Evolutionary conservation across 2,888 invertebrate species (phyloP).

Genomic region (Loripinus fragilis): DNA sequence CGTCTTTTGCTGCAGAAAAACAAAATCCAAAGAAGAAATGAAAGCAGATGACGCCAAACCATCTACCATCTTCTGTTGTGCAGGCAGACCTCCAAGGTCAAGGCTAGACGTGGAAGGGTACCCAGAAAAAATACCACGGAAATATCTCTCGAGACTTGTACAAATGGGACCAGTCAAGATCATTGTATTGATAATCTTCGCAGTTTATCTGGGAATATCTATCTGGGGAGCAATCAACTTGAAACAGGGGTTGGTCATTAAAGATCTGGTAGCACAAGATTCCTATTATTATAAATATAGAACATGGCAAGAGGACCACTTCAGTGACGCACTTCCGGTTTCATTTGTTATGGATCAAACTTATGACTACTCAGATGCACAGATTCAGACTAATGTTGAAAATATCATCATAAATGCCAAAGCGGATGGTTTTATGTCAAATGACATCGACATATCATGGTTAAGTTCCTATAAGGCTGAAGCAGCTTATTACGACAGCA

Average conservation of each 20-base stretch:
- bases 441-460: neutral
- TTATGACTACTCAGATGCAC: neutral
- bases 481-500: conserved; percentile 11
- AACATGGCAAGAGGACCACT: conserved; percentile 48
- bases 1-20: conserved; percentile 52
- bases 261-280: conserved; percentile 63
- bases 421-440: neutral
- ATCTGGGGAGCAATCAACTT: conserved; percentile 68
- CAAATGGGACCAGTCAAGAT: conserved; percentile 50
- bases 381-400: neutral
- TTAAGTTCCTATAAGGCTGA: neutral
- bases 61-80: conserved; percentile 77
- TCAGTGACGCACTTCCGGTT: conserved; percentile 51
- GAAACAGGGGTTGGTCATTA: conserved; percentile 65
- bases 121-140: conserved; percentile 63
- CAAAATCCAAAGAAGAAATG: conserved; percentile 51
- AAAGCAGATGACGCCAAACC: conserved; percentile 26
- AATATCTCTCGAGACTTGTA: conserved; percentile 59
- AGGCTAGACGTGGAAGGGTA: conserved; percentile 61
- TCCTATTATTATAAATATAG: conserved; percentile 68
- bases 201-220: conserved; percentile 63
- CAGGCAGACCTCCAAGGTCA: conserved; percentile 53
- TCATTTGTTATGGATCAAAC: conserved; percentile 55
- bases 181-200: conserved; percentile 60
- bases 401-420: neutral